A percentile compares a stretch with the other conserved stretches of the same genome.
These are phyloP conservation scores for Macroramphosus scolopax DNA, from an alignment of 2,797 vertebrate species.

Conservation along the genomic window DNA sequence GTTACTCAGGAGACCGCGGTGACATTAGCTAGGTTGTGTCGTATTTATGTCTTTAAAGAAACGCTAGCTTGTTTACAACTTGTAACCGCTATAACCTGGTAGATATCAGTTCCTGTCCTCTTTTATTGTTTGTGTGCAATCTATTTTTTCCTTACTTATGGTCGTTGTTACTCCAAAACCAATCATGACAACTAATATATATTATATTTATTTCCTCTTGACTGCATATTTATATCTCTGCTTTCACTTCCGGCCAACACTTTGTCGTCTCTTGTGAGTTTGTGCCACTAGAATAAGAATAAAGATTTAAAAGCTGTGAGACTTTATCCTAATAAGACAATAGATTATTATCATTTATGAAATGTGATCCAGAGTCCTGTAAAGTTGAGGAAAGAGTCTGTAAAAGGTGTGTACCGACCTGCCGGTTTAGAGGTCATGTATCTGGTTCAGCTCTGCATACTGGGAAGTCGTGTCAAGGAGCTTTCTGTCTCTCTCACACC, in stretches of 20 bases:
- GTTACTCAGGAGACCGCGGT: not conserved
- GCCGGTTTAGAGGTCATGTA: slow-evolving; percentile 65
- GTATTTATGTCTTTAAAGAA: not conserved
- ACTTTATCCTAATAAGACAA: too few relatives aligned
- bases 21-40: not conserved
- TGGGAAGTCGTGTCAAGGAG: slow-evolving; percentile 50
- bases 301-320: too few relatives aligned
- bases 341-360: too few relatives aligned
- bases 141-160: not conserved
- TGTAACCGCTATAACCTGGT: not conserved
- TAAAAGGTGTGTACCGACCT: slow-evolving; percentile 7
- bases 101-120: not conserved
- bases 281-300: not conserved
- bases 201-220: too few relatives aligned
- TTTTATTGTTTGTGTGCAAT: slow-evolving; percentile 2
- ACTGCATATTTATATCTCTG: too few relatives aligned
- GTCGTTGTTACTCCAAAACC: too few relatives aligned
- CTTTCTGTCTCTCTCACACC: not conserved
- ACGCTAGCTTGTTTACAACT: not conserved
- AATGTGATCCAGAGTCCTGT: slow-evolving; percentile 13
- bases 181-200: too few relatives aligned
- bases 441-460: slow-evolving; percentile 12
- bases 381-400: slow-evolving; percentile 7
- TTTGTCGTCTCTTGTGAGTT: not conserved
- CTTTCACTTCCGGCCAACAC: too few relatives aligned